These are phyloP conservation scores for Caenorhabditis brenneri DNA, from an alignment of 1,140 invertebrate species.

Conservation along the genomic window DNA sequence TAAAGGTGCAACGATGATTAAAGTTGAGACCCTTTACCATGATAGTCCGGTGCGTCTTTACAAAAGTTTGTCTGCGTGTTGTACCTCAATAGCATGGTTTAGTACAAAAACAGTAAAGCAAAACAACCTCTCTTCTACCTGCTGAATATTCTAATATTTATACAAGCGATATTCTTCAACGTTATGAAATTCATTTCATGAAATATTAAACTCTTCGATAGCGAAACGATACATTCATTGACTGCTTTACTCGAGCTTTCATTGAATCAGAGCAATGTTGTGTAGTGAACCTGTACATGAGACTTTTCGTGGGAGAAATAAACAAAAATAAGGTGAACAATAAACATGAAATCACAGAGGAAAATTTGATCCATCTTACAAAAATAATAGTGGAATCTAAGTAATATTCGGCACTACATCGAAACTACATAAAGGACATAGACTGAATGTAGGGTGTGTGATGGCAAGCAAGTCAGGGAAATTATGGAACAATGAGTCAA, in stretches of 20 bases:
- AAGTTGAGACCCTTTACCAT: too few species aligned
- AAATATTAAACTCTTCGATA: not conserved
- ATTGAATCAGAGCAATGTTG: not conserved
- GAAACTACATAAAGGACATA: not conserved
- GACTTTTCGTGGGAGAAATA: not conserved
- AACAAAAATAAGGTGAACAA: not conserved
- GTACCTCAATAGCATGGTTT: too few species aligned
- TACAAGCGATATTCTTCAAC: too few species aligned
- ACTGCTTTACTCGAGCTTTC: not conserved
- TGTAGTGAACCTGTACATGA: constrained; percentile 4
- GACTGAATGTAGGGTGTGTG: not conserved
- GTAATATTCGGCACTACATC: not conserved
- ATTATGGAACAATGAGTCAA: not conserved
- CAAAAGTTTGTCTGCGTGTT: too few species aligned
- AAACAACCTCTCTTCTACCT: too few species aligned
- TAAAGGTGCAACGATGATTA: too few species aligned
- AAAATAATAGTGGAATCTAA: not conserved
- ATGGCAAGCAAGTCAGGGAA: constrained; percentile 23
- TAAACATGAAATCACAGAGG: not conserved
- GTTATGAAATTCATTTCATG: too few species aligned
- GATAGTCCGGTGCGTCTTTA: too few species aligned
- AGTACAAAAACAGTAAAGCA: too few species aligned
- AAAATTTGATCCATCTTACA: not conserved
- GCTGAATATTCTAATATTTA: too few species aligned
- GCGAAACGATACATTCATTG: not conserved